Evolutionary conservation across 2,888 invertebrate species (phyloP).

Genomic region (Eudasyphora cyanicolor): DNA sequence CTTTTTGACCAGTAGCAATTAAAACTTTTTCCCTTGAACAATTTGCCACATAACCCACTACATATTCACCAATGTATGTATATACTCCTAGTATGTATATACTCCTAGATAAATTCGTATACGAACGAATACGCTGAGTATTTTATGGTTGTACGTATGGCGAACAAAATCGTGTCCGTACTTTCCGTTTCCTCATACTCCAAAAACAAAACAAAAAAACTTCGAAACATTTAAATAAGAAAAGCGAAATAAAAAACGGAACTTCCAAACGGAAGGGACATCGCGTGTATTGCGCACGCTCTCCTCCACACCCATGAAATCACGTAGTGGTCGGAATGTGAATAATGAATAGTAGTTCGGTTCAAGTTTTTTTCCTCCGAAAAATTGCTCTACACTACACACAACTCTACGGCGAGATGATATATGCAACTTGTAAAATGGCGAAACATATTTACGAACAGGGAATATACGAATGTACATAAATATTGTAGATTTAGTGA

Average conservation of each 20-base stretch:
- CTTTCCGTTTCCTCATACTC: slow-evolving; percentile 47
- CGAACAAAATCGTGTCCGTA: not conserved
- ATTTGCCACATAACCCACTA: slow-evolving; percentile 61
- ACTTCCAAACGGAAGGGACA: slow-evolving; percentile 76
- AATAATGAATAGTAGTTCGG: slow-evolving; percentile 37
- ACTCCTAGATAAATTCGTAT: too few relatives aligned
- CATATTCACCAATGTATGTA: too few relatives aligned
- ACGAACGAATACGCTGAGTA: too few relatives aligned
- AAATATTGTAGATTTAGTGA: not conserved
- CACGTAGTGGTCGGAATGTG: slow-evolving; percentile 21
- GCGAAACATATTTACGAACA: slow-evolving; percentile 24
- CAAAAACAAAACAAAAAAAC: too few relatives aligned
- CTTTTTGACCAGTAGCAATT: slow-evolving; percentile 75
- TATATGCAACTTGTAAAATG: slow-evolving; percentile 12
- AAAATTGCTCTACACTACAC: slow-evolving; percentile 57
- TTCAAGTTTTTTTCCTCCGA: slow-evolving; percentile 12
- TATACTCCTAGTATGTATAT: too few relatives aligned
- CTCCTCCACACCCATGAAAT: slow-evolving; percentile 67
- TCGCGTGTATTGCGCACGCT: slow-evolving; percentile 75
- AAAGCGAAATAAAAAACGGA: slow-evolving; percentile 33
- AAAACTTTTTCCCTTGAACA: slow-evolving; percentile 69
- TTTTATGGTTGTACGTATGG: too few relatives aligned
- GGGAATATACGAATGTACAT: not conserved
- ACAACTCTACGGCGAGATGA: too few relatives aligned
- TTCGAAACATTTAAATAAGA: slow-evolving; percentile 35